Base-by-base conservation (phyloP, 1,140 invertebrate species). In the Drosophila sturtevanti region DNA sequence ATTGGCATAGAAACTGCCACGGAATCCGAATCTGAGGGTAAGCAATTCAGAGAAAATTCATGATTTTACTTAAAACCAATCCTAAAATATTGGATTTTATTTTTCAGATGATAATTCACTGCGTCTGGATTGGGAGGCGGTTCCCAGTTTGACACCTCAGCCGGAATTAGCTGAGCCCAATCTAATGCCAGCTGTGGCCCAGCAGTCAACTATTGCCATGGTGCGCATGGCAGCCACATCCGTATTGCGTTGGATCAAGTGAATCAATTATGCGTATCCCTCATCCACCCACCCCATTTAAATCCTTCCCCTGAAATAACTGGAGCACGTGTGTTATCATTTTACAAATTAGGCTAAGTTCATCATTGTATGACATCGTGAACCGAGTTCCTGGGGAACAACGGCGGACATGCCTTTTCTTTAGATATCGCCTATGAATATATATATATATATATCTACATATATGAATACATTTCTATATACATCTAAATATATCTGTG, bases 61-160 rank as follows among this genome's bases (percentile, higher is more conserved):
- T 10, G 14, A 35, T 51, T 12, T 22, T 9, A 34, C n/a, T 2
- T 41, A 18, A 14, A 31, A 6, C 27, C 18, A 16, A 63, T 14
- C 27, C 7, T 7, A 35, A 51, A 21, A 10, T 14, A 22, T 12
- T 48, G 6, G 24, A 14, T 21, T 0, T 9, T 51, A 9, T 7
- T 2, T 72, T 61, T 0, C 41, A 89, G 95, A 95, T 79, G 94
- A 95, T 76, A 94, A 94, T 77, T 92, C 93, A 21, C 91, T 95
- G 69, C 94, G 94, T 56, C 92, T 93, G 81, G 95, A 95, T 85
- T 95, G 95, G 95, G 95, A 95, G 92, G 93, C 94, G 67, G 95
- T 95, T 82, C 56, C 94, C 92, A 92, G 93, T 54, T 78, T 87
- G 5, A 71, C 74, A 11, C 64, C 81, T 0, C 79, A 86, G 52